Base-by-base conservation (phyloP, 2,113 vertebrate genomes). In the Lates calcarifer region DNA sequence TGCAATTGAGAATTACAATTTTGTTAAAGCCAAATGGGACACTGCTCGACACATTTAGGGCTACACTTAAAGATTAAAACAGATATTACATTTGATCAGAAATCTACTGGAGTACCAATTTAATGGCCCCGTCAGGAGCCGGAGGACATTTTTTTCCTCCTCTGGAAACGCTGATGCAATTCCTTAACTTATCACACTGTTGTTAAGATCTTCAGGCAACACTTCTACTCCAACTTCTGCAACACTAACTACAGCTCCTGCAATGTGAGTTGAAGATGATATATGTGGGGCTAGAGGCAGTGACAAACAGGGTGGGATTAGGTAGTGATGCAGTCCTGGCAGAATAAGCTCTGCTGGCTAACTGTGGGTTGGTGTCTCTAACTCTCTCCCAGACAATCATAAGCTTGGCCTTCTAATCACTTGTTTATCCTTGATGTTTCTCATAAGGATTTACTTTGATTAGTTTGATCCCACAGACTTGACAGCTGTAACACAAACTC, bases 361-460 rank as follows among this genome's bases (percentile, higher is more conserved):
- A 64, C 62, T 85, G 64, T 49, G 68, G 17, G 39, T 61, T 41
- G 43, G 76, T 47, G 28, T 81, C 43, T 60, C 33, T 41, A 22
- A 35, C 63, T 39, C 55, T 72, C 55, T 41, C 43, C 37, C 64
- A 81, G 66, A 87, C 83, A 86, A 82, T 86, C 73, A 79, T 56
- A 85, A 82, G 77, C 83, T 74, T 74, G 78, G 79, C 62, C 75
- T 71, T 85, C 61, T 81, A 88, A 90, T 85, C 71, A 74, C 73
- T 90, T 87, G 86, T 81, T 88, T 85, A 85, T 85, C 74, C 84
- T 86, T 73, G 14, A 81, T 82, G 85, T 84, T 89, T 84, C 55
- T 85, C 73, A 18, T 72, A 55, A 79, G 84, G 86, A 80, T 88
- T 91, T 86, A 73, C 68, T 87, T 90, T 91, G 86, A 85, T 89